Evolutionary conservation across 2,797 vertebrate genomes (phyloP).

Genomic region (Todus mexicanus): DNA sequence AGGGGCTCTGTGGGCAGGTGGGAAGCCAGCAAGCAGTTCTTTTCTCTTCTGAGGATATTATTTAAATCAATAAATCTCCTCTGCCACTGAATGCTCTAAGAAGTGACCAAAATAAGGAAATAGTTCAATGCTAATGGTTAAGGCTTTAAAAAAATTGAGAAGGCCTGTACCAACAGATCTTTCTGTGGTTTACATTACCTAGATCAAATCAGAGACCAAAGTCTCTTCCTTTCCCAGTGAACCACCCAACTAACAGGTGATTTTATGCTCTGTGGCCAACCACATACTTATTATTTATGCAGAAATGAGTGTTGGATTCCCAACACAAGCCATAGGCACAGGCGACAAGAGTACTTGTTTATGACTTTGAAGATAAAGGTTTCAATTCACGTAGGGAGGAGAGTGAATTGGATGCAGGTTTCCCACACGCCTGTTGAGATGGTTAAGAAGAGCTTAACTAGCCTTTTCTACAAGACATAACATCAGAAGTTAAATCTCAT

Average conservation of each 20-base stretch:
- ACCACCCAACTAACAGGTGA: neutral
- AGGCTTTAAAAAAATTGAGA: neutral
- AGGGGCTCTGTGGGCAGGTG: fast-evolving
- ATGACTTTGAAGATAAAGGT: neutral
- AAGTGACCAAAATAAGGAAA: neutral
- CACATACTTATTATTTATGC: neutral
- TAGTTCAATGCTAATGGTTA: neutral
- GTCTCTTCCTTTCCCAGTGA: neutral
- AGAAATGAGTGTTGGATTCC: neutral
- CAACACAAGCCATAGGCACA: neutral
- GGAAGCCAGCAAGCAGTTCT: neutral
- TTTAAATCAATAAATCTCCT: neutral
- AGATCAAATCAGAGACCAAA: neutral
- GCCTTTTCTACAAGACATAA: too few relatives aligned
- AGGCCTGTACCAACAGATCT: neutral
- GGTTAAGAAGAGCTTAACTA: neutral
- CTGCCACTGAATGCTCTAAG: neutral
- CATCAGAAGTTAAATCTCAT: neutral
- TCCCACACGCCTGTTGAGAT: neutral
- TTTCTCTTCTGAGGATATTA: neutral
- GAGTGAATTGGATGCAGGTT: neutral
- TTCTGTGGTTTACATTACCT: neutral
- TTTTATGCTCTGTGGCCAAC: neutral
- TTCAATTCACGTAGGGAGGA: neutral
- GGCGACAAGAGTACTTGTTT: neutral